Evolutionary conservation across 1,140 invertebrate species (phyloP).

Genomic region (Drosophila tropicalis): DNA sequence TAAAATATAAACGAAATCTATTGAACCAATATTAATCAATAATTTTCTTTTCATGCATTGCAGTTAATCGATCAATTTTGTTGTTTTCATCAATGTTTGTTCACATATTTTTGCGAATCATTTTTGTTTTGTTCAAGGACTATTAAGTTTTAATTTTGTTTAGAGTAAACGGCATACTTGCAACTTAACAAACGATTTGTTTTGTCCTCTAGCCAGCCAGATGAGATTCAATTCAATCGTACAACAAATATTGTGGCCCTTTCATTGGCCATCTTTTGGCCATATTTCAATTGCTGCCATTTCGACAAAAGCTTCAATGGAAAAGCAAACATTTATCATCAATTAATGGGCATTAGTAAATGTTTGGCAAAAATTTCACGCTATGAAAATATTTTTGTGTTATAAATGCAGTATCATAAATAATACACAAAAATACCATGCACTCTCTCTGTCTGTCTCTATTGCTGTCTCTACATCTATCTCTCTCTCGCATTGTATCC

Average conservation of each 20-base stretch:
- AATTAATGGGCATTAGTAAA: slow-evolving; percentile 65
- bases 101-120: no score
- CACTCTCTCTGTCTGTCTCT: slow-evolving; percentile 27
- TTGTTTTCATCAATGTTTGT: no score
- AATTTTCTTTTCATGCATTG: no score
- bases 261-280: not conserved
- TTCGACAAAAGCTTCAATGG: slow-evolving; percentile 15
- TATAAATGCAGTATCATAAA: slow-evolving; percentile 59
- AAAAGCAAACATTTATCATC: slow-evolving; percentile 54
- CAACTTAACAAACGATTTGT: not conserved
- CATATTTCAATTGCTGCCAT: slow-evolving; percentile 11
- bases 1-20: no score
- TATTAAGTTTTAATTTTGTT: slow-evolving; percentile 9
- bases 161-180: not conserved
- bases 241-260: no score
- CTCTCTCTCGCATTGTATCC: slow-evolving; percentile 8
- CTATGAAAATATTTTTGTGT: slow-evolving; percentile 52
- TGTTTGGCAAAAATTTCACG: slow-evolving; percentile 51
- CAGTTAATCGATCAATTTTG: no score
- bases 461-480: slow-evolving; percentile 2
- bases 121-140: not conserved
- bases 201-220: not conserved
- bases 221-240: not conserved
- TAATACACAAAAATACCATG: slow-evolving; percentile 50
- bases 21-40: no score